Percentiles rank a stretch among this genome's conserved stretches.
Evolutionary conservation across 1,140 invertebrate species (phyloP).

Genomic region (Platyura marginata): DNA sequence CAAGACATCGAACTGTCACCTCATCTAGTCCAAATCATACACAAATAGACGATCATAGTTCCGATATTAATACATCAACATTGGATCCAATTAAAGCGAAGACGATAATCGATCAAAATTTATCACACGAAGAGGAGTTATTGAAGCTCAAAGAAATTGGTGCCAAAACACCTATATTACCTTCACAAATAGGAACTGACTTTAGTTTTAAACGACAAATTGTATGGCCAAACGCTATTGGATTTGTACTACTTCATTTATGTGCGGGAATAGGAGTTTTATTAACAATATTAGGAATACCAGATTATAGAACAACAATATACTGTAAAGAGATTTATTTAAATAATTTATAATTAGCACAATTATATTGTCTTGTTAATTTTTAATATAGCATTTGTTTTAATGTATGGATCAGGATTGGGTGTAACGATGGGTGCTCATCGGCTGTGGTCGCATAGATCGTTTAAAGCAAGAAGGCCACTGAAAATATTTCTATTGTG

Average conservation of each 20-base stretch:
- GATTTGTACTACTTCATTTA: slow-evolving; percentile 27
- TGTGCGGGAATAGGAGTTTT: slow-evolving; percentile 15
- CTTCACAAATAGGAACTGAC: slow-evolving; percentile 23
- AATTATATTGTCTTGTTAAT: slow-evolving; percentile 4
- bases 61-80: neutral
- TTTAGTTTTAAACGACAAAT: slow-evolving; percentile 27
- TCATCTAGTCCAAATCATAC: too few relatives aligned
- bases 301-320: slow-evolving; percentile 18
- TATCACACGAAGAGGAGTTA: neutral
- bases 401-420: slow-evolving; percentile 6
- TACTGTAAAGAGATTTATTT: slow-evolving; percentile 20
- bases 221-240: slow-evolving; percentile 31
- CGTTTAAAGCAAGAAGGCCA: slow-evolving; percentile 40
- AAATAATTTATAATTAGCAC: slow-evolving; percentile 27
- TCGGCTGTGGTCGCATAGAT: slow-evolving; percentile 42
- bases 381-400: slow-evolving; percentile 2
- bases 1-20: too few relatives aligned
- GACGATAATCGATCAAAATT: neutral
- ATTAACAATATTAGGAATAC: slow-evolving; percentile 13
- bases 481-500: slow-evolving; percentile 12
- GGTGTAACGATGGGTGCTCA: slow-evolving; percentile 44
- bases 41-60: too few relatives aligned
- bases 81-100: neutral
- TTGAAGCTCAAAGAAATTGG: slow-evolving; percentile 1
- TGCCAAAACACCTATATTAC: slow-evolving; percentile 1